Percentiles rank a stretch among this genome's conserved stretches.
These are phyloP conservation scores for Eurosta solidaginis DNA, from an alignment of 1,140 invertebrate species.

Conservation along the genomic window DNA sequence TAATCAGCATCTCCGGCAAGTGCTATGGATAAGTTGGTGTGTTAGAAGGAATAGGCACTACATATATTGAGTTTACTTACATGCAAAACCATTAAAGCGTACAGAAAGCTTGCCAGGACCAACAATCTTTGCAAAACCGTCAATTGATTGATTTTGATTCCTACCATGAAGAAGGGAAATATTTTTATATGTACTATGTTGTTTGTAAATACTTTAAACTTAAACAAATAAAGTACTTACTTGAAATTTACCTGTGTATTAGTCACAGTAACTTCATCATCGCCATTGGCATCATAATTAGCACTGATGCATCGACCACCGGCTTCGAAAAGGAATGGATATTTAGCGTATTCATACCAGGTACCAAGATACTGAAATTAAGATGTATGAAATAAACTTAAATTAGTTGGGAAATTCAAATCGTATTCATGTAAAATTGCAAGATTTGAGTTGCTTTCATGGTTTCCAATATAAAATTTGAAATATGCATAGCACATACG, in stretches of 20 bases:
- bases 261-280: slow-evolving; percentile 35
- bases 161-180: not conserved
- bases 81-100: slow-evolving; percentile 5
- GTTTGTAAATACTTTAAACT: not conserved
- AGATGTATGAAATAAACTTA: not conserved
- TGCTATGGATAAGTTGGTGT: not conserved
- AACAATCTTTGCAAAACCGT: slow-evolving; percentile 22
- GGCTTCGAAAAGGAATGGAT: slow-evolving; percentile 75
- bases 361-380: slow-evolving; percentile 67
- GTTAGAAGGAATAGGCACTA: not conserved
- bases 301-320: slow-evolving; percentile 77
- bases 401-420: not conserved
- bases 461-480: no score
- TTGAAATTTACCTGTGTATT: slow-evolving; percentile 2
- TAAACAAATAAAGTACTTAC: not conserved
- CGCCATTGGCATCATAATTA: slow-evolving; percentile 65
- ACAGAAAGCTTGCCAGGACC: slow-evolving; percentile 24
- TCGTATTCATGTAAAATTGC: not conserved
- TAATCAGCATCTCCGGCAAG: slow-evolving; percentile 69
- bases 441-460: not conserved
- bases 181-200: not conserved
- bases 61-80: not conserved
- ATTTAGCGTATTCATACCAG: slow-evolving; percentile 80
- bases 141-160: not conserved
- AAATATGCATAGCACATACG: no score